phyloP scores from a whole-genome alignment of 2,797 vertebrate genomes.

The Helostoma temminkii region DNA sequence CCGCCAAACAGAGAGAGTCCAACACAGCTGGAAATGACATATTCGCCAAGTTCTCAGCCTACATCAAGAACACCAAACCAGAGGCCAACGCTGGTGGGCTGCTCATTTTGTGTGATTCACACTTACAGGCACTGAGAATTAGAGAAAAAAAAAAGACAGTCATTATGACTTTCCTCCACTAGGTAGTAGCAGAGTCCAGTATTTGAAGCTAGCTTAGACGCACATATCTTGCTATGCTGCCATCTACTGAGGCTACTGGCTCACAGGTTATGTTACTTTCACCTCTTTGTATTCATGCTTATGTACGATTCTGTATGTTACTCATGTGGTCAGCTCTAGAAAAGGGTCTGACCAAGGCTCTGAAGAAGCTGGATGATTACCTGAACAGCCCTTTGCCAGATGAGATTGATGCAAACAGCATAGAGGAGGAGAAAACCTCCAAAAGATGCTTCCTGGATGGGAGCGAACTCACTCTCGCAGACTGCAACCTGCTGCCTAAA shows the following conservation, averaged over 20 bases:
- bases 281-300: background rate
- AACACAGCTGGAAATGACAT: slow-evolving; percentile 97
- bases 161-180: slow-evolving; percentile 54
- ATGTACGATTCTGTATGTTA: slow-evolving; percentile 8
- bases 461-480: slow-evolving; percentile 93
- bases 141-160: background rate
- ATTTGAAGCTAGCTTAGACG: background rate
- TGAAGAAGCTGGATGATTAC: slow-evolving; percentile 94
- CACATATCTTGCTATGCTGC: slow-evolving; percentile 44
- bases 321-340: slow-evolving; percentile 85
- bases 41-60: slow-evolving; percentile 98
- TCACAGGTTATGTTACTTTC: background rate
- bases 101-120: slow-evolving; percentile 53
- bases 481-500: slow-evolving; percentile 98
- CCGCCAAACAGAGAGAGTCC: slow-evolving; percentile 92
- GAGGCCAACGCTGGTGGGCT: slow-evolving; percentile 93
- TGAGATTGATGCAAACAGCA: slow-evolving; percentile 90
- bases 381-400: slow-evolving; percentile 90
- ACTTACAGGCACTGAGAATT: slow-evolving; percentile 23
- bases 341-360: slow-evolving; percentile 88
- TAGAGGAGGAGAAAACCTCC: slow-evolving; percentile 89
- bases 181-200: slow-evolving; percentile 73
- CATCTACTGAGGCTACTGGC: slow-evolving; percentile 47
- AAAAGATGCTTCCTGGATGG: slow-evolving; percentile 93
- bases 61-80: slow-evolving; percentile 94